A percentile compares a stretch with the other conserved stretches of the same genome.
These are phyloP conservation scores for Cettia cetti DNA, from an alignment of 2,113 vertebrate genomes.

Conservation along the genomic window DNA sequence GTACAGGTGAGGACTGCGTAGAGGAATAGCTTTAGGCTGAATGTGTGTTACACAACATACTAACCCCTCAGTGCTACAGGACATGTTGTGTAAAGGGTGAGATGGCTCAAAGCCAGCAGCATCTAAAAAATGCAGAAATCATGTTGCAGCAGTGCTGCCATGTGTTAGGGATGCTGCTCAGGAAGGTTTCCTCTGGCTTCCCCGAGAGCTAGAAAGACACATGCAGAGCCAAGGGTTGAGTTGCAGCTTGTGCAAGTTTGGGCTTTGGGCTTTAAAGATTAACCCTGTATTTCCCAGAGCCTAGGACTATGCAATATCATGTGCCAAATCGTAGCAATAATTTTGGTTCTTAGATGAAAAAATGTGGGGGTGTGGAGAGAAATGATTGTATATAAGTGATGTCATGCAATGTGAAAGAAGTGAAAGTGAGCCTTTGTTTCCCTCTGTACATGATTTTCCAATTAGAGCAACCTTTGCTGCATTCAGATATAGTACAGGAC, in stretches of 20 bases:
- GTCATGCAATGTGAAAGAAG: background rate
- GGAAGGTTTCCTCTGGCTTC: background rate
- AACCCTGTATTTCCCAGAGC: background rate
- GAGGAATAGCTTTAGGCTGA: background rate
- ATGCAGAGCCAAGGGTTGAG: background rate
- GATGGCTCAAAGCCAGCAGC: background rate
- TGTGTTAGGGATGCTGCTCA: background rate
- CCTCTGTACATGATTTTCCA: background rate
- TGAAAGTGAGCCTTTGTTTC: background rate
- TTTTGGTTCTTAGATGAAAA: background rate
- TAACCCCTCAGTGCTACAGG: background rate
- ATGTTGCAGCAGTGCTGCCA: background rate
- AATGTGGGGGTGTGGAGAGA: background rate
- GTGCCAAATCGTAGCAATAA: background rate
- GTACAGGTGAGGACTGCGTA: background rate
- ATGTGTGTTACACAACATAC: background rate
- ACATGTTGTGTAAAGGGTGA: accelerated
- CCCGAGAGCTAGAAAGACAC: background rate
- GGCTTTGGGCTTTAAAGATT: background rate
- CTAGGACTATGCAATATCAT: background rate
- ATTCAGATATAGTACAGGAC: background rate
- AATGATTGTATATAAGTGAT: background rate
- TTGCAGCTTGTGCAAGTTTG: background rate
- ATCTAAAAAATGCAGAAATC: background rate
- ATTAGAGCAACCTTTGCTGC: background rate